Evolutionary conservation across 1,140 invertebrate genomes (phyloP).

Genomic region (Drosophila asahinai): DNA sequence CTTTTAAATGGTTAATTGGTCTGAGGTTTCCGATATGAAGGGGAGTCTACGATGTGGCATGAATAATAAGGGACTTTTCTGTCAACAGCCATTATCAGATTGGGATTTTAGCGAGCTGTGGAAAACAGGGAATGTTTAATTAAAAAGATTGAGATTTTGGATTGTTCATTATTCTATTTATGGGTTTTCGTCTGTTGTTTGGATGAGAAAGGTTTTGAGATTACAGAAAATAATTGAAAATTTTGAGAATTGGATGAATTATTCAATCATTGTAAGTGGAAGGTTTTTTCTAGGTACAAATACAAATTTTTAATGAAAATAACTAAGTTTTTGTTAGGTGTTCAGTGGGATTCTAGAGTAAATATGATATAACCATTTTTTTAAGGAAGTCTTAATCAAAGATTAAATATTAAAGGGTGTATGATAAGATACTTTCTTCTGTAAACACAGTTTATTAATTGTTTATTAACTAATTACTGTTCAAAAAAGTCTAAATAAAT

Average conservation of each 20-base stretch:
- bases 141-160: conserved; percentile 25
- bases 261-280: not conserved
- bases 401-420: no score
- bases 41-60: not conserved
- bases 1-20: conserved; percentile 72
- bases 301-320: not conserved
- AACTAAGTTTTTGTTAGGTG: not conserved
- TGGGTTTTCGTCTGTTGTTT: not conserved
- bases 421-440: no score
- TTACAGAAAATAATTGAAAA: not conserved
- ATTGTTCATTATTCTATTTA: conserved; percentile 1
- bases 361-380: no score
- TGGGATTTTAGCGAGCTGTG: not conserved
- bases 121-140: conserved; percentile 29
- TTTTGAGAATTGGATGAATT: no score
- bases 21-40: conserved; percentile 24
- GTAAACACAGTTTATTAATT: no score
- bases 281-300: not conserved
- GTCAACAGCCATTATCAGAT: conserved; percentile 29
- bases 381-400: no score
- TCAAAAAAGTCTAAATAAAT: no score
- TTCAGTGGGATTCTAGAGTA: no score
- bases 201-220: not conserved
- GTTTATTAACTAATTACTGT: no score
- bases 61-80: conserved; percentile 22